Evolutionary conservation across 2,888 invertebrate genomes (phyloP).

Genomic region (Ectemnius continuus): DNA sequence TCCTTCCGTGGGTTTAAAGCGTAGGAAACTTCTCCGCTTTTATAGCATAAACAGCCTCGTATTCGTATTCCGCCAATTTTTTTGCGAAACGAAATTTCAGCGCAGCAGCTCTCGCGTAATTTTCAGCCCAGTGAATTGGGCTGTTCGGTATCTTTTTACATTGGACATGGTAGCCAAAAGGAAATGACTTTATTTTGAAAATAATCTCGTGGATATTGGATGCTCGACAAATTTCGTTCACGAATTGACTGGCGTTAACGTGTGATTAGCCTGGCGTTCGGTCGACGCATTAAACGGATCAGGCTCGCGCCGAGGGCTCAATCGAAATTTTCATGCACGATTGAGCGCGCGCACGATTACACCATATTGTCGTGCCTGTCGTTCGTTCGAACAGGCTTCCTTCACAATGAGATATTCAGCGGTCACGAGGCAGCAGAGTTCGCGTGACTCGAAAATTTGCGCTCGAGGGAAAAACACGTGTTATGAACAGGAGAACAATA

Average conservation of each 20-base stretch:
- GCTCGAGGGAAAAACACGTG: background rate
- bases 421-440: background rate
- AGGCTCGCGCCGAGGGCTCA: conserved; percentile 33
- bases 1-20: no score
- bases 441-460: background rate
- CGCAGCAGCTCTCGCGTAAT: no score
- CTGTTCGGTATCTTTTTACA: no score
- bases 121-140: no score
- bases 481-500: conserved; percentile 1
- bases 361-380: conserved; percentile 50
- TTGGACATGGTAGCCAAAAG: no score
- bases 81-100: no score
- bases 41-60: no score
- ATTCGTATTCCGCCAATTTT: no score
- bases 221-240: conserved; percentile 35
- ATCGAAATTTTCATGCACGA: conserved; percentile 53
- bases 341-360: conserved; percentile 28
- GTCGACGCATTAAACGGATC: conserved; percentile 50
- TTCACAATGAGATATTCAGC: conserved; percentile 15
- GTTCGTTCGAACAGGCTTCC: conserved; percentile 41
- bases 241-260: conserved; percentile 42
- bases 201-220: conserved; percentile 1
- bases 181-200: no score
- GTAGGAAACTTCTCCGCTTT: no score
- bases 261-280: conserved; percentile 36